Evolutionary conservation across 2,113 vertebrate genomes (phyloP), one percentile per base, ranked within the genome.

Genomic region (Anoplopoma fimbria): DNA sequence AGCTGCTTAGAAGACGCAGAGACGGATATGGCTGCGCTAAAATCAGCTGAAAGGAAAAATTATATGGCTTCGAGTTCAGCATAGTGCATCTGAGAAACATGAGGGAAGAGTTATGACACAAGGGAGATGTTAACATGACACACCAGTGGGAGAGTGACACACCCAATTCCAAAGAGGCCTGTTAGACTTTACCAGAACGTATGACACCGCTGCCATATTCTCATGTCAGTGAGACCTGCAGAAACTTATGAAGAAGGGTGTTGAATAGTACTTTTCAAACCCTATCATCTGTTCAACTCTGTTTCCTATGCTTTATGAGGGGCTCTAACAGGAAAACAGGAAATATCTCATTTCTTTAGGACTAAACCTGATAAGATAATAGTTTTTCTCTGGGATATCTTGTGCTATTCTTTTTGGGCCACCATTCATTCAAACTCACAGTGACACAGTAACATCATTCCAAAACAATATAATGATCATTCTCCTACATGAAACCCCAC

Each of bases 111-210:
- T 82, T 85, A 89, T 91, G 88, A 92, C 92, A 92, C 79, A 74
- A 74, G 68, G 73, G 68, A 88, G 81, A 90, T 55, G 88, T 89
- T 88, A 86, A 85, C 80, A 83, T 93, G 93, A 93, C 91, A 88
- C 91, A 91, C 89, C 83, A 88, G 91, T 91, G 89, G 81, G 77
- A 88, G 88, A 81, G 61, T 38, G 84, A 88, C 92, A 93, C 93
- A 90, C 91, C 93, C 92, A 86, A 82, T 92, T 94, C 92, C 89
- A 83, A 69, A 55, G 71, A 89, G 83, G 79, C 81, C 73, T 81
- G 89, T 80, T 79, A 77, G 76, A 87, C 75, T 90, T 88, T 61
- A 90, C 60, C 62, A 86, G 82, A 87, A 84, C 60, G 36, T 38
- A 87, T 77, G 84, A 89, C 82, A 79, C 83, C 23, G 71, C 72